Base-by-base conservation (phyloP, 2,888 invertebrate genomes). In the Leucophenga montana region DNA sequence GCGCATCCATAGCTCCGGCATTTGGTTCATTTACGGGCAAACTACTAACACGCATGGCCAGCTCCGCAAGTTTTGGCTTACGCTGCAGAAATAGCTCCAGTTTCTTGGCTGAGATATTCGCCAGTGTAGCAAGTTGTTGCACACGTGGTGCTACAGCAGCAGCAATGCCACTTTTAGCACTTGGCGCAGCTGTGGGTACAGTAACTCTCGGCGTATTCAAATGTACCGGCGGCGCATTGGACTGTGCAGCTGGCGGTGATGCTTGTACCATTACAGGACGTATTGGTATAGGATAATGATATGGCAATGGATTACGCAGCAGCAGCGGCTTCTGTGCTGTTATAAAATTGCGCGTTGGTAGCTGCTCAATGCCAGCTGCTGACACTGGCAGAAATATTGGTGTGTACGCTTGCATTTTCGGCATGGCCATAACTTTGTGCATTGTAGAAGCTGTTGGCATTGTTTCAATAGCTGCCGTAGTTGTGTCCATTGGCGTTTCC, bases 281-380 rank as follows among this genome's bases (percentile, higher is more conserved):
- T 39, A 86, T 33, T 1, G 86, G 86, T 59, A 86, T 77, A 3
- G 86, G 85, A 71, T 82, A 85, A 57, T 86, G 85, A 75, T 79
- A 85, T 0, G 86, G 86, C 50, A 85, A 65, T 0, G 82, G 78
- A 14, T 77, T 46, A 33, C 57, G 46, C 16, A 46, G 16, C 14
- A 53, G 11, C 6, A 31, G 59, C 14, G 31, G 39, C 16, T 33
- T 61, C 14, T 22, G 18, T 20, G 6, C 56, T 1, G 3, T 22
- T 6, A 39, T 33, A n/a, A 9, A 33, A 20, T 3, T 14, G 54
- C 18, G 13, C 14, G 1, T 62, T 13, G 59, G 14, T 61, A 8
- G 48, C 9, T 9, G 3, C 8, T 2, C 39, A 56, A 31, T 6
- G 22, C 8, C 0, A 39, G 13, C 22, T 27, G 68, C 0, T 1